phyloP scores from a whole-genome alignment of 2,797 vertebrate genomes.

The Chelon auratus region DNA sequence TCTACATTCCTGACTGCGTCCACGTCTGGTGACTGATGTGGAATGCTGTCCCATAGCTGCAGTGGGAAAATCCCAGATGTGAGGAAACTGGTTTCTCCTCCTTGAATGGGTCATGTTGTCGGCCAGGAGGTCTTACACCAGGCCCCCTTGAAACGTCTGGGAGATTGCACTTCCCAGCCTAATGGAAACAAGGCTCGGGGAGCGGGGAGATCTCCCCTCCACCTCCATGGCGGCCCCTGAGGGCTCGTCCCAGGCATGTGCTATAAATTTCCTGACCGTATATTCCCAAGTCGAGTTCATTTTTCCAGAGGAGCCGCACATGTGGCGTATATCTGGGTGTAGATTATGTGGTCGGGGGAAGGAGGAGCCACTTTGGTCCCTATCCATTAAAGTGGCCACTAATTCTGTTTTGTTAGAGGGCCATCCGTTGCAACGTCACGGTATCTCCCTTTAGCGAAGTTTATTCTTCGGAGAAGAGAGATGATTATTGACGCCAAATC shows the following conservation, averaged over 20 bases:
- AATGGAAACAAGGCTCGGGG: slow-evolving; percentile 83
- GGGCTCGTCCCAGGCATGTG: slow-evolving; percentile 82
- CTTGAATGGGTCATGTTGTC: slow-evolving; percentile 71
- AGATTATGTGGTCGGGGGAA: slow-evolving; percentile 70
- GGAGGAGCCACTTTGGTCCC: slow-evolving; percentile 68
- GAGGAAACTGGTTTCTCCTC: slow-evolving; percentile 72
- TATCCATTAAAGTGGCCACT: slow-evolving; percentile 76
- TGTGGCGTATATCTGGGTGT: slow-evolving; percentile 83
- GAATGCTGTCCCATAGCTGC: slow-evolving; percentile 67
- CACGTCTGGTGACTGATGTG: slow-evolving; percentile 68
- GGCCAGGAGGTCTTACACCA: slow-evolving; percentile 78
- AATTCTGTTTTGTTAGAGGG: slow-evolving; percentile 76
- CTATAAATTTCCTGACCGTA: slow-evolving; percentile 87
- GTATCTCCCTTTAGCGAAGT: slow-evolving; percentile 35
- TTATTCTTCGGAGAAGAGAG: slow-evolving; percentile 27
- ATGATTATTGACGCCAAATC: slow-evolving; percentile 25
- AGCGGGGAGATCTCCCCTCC: slow-evolving; percentile 68
- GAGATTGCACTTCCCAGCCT: slow-evolving; percentile 81
- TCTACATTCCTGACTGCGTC: slow-evolving; percentile 50
- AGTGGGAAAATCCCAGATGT: slow-evolving; percentile 84
- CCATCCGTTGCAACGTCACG: slow-evolving; percentile 45
- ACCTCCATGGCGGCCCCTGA: slow-evolving; percentile 65
- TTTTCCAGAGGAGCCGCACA: slow-evolving; percentile 85
- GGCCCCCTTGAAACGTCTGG: slow-evolving; percentile 73
- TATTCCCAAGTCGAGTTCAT: slow-evolving; percentile 84